Percentiles rank a stretch among this genome's conserved stretches.
phyloP scores from a whole-genome alignment of 2,888 invertebrate genomes.

The Notocelia uddmanniana region DNA sequence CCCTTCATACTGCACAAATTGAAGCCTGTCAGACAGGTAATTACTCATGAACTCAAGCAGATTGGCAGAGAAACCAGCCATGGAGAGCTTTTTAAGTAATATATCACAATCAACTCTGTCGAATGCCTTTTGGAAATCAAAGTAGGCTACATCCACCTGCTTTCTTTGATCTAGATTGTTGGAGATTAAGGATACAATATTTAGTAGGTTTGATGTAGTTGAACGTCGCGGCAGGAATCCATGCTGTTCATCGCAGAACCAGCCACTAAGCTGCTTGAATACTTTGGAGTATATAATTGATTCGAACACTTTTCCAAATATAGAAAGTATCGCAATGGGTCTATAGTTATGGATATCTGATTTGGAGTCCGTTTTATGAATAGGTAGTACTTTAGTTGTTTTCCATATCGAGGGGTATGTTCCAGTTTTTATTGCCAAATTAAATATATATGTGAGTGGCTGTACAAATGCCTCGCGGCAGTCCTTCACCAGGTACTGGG shows the following conservation, averaged over 20 bases:
- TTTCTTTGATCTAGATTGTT: background rate
- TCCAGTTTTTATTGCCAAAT: background rate
- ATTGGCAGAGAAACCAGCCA: background rate
- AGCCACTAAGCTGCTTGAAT: constrained; percentile 3
- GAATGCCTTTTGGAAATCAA: too few species aligned
- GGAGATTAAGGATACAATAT: background rate
- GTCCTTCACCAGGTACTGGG: background rate
- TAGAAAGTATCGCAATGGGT: background rate
- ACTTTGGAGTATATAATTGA: background rate
- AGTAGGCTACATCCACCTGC: constrained; percentile 1
- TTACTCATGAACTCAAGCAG: background rate
- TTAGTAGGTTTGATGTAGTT: background rate
- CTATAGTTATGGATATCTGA: constrained; percentile 1
- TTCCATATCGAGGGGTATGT: background rate
- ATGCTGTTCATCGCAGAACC: too few species aligned
- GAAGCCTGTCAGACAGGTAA: background rate
- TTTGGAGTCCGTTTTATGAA: background rate
- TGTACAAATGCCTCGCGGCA: background rate
- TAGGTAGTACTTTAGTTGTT: background rate
- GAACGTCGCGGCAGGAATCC: too few species aligned
- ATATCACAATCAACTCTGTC: background rate
- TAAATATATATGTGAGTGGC: background rate
- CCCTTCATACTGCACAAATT: constrained; percentile 1
- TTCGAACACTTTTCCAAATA: background rate
- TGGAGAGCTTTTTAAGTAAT: background rate